These are phyloP conservation scores for Drosophila nigromelanica DNA, from an alignment of 1,140 invertebrate genomes.

Conservation along the genomic window DNA sequence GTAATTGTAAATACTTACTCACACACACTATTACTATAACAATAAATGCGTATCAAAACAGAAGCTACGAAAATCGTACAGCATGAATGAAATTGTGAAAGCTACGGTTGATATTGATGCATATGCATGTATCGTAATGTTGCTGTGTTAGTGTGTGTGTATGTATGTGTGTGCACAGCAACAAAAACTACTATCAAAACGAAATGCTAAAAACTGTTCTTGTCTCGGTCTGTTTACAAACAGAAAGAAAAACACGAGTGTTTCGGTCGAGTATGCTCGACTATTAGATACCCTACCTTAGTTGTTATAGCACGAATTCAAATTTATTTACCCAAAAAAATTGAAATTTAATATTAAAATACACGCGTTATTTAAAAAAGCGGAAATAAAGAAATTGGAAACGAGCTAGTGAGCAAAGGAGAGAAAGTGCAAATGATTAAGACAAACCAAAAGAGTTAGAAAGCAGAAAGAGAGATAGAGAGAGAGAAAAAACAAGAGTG, in stretches of 20 bases:
- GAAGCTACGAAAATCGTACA: constrained; percentile 22
- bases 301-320: neutral
- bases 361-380: no score
- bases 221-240: constrained; percentile 65
- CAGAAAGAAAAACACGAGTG: constrained; percentile 14
- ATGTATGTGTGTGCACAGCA: constrained; percentile 3
- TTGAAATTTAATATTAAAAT: neutral
- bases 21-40: constrained; percentile 19
- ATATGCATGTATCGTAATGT: neutral
- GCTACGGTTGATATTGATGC: constrained; percentile 32
- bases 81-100: constrained; percentile 73
- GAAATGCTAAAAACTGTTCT: constrained; percentile 47
- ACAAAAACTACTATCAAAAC: constrained; percentile 33
- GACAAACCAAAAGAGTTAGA: no score
- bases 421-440: no score
- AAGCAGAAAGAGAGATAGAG: no score
- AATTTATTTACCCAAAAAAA: neutral
- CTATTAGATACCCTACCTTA: neutral
- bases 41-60: constrained; percentile 51
- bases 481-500: no score
- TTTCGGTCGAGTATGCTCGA: neutral
- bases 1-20: neutral
- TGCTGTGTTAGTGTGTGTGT: neutral
- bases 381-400: no score
- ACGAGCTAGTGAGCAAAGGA: no score